Evolutionary conservation across 1,140 invertebrate genomes (phyloP), one percentile per base, ranked within the genome.

Genomic region (Scylla paramamosain): DNA sequence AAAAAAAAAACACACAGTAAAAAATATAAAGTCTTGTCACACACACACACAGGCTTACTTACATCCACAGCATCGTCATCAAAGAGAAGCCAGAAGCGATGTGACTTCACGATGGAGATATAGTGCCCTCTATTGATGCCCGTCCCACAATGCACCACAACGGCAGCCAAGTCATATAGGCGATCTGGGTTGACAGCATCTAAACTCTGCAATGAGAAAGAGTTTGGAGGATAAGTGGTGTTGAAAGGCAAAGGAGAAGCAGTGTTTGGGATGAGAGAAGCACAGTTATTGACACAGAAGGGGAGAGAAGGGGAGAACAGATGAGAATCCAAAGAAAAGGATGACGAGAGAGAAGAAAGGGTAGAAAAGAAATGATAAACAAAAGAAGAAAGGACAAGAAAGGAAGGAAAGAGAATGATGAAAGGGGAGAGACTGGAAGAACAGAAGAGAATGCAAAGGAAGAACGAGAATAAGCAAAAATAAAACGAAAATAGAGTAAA

Each of bases 61-160:
- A 99, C 99, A 98, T 99, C 99, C 94, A 99, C 99, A 98, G 99
- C 99, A 97, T 99, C 99, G 97, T 99, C 99, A 97, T 99, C 99
- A 97, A 99, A 99, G 0, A 99, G 98, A 96, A 99, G 97, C 99
- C 99, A 99, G 97, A 99, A 99, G 48, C 99, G 99, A 97, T 99
- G 99, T 97, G 99, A 99, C 97, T 99, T 99, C 45, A 99, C 99
- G 97, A 99, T 99, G 97, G 99, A 99, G 97, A 99, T 99, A 97
- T 99, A 99, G 97, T 99, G 99, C 77, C 99, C 99, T 96, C 99
- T 97, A 97, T 99, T 99, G 96, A 99, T 99, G 89, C 99, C 99
- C 96, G 99, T 99, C 93, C 99, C 99, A 97, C 99, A 99, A 97
- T 99, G 99, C 96, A 99, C 99, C 87, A 99, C 99, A 96, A 99